Evolutionary conservation across 2,113 vertebrate species (phyloP), one percentile per base, ranked within the genome.

Genomic region (Sylvietta virens): DNA sequence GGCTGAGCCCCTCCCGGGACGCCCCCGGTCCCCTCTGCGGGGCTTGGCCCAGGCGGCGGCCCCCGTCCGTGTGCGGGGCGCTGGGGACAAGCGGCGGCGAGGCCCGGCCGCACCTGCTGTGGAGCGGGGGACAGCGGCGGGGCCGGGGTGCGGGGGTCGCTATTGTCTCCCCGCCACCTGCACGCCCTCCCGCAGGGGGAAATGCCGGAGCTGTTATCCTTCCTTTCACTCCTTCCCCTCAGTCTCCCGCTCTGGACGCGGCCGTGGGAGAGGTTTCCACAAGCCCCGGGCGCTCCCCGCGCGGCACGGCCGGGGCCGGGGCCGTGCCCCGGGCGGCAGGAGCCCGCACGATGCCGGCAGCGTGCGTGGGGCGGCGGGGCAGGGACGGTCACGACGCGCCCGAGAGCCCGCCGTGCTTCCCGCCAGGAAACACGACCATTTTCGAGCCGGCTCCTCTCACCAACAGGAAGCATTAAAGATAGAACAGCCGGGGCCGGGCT

Each of bases 401-500:
- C 23, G 11, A 58, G 88, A 89, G 65, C 62, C 45, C 71, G 73
- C 40, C 65, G 90, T 91, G 94, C 96, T 92, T 95, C 64, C 94
- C 78, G 92, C 88, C 97, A 97, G 97, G 97, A 98, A 98, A 94
- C 96, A 93, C 94, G 93, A 91, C 82, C 95, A 61, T 92, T 44
- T 80, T 88, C 92, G n/a, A 88, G 94, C 81, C 92, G 85, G 74
- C 97, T 97, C 96, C 94, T 95, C 93, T 90, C 48, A 9, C 88
- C 94, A 24, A 89, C 97, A 97, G 95, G 92, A 97, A 96, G 93
- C 77, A 94, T 95, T 95, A 83, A 96, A 97, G 97, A 97, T 97
- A 96, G 96, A 94, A 83, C 96, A 85, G 95, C 90, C 79, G 82
- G 81, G 88, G 73, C 88, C 92, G 94, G 94, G 91, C 15, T 66